Conservation (phyloP, 1,140 invertebrate genomes). For the Camponotus pennsylvanicus region DNA sequence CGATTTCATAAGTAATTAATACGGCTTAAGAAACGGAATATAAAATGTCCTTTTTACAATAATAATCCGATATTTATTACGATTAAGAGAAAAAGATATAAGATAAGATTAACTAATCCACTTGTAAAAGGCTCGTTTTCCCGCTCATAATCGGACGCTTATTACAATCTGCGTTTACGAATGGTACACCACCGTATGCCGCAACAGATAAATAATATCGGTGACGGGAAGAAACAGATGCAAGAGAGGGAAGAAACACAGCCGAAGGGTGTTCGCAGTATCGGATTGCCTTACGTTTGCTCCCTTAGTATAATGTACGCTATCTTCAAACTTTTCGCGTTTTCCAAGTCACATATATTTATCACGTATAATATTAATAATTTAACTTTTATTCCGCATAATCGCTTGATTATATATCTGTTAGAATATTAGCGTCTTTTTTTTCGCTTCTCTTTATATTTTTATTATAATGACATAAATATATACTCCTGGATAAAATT, state of each 20-base stretch:
- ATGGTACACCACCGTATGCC: slow-evolving; percentile 11
- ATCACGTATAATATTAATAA: background rate
- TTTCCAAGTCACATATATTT: background rate
- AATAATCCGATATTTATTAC: slow-evolving; percentile 12
- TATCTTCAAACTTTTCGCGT: background rate
- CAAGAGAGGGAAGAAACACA: slow-evolving; percentile 39
- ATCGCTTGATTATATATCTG: background rate
- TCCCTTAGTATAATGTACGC: background rate
- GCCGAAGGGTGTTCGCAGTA: slow-evolving; percentile 9
- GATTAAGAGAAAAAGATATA: no score
- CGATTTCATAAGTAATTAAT: background rate
- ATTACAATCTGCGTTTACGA: slow-evolving; percentile 10
- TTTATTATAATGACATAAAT: background rate
- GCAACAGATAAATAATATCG: slow-evolving; percentile 49
- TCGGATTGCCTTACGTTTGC: background rate
- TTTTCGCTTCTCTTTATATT: background rate
- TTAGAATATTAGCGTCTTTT: background rate
- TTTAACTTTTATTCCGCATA: background rate
- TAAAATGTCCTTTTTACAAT: background rate
- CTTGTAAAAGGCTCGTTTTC: background rate
- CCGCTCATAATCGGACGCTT: slow-evolving; percentile 32
- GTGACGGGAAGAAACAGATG: slow-evolving; percentile 45
- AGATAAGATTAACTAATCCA: slow-evolving; percentile 28
- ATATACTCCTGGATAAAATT: no score
- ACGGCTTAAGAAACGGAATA: background rate